Evolutionary conservation across 2,113 vertebrate species (phyloP), one percentile per base, ranked within the genome.

Genomic region (Psilopsiagon aurifrons): DNA sequence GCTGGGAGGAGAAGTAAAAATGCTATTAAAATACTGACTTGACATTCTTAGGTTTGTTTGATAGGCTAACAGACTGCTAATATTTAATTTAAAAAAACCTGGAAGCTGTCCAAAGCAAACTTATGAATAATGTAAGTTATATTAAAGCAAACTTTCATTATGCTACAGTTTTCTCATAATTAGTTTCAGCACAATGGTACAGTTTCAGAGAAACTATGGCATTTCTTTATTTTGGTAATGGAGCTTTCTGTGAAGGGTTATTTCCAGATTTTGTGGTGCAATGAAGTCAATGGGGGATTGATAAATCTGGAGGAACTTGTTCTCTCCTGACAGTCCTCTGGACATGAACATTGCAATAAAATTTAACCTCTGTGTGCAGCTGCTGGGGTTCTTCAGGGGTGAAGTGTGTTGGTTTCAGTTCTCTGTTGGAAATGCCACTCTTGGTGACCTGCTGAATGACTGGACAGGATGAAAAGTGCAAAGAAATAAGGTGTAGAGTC

Each of bases 121-220:
- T 94, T 95, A 91, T 82, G 83, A 97, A 94, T 87, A 91, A 68
- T 90, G 43, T 87, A 97, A 96, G 94, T 95, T 86, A 92, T 96
- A 94, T 94, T 96, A 96, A 94, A 95, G 96, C 95, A 94, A 97
- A 92, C 73, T 96, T 97, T 96, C 88, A 96, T 96, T 96, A 96
- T 89, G 83, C 67, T 92, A 59, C 91, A 91, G 70, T 91, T 94
- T 97, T 95, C 88, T 95, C 77, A 51, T 96, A 94, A 96, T 97
- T 95, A 92, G 83, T 94, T 96, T 91, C 91, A 95, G 84, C 63
- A 63, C 91, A 96, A 94, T 88, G 83, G 85, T 97, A 91, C 0
- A 10, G 57, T 94, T 93, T 94, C 88, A 94, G 91, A 94, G 86
- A 94, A 96, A 79, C 81, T 57, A 43, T 82, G 88, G 63, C 44